Base-by-base conservation (phyloP, 2,797 vertebrate species). In the Diplodus sargus region DNA sequence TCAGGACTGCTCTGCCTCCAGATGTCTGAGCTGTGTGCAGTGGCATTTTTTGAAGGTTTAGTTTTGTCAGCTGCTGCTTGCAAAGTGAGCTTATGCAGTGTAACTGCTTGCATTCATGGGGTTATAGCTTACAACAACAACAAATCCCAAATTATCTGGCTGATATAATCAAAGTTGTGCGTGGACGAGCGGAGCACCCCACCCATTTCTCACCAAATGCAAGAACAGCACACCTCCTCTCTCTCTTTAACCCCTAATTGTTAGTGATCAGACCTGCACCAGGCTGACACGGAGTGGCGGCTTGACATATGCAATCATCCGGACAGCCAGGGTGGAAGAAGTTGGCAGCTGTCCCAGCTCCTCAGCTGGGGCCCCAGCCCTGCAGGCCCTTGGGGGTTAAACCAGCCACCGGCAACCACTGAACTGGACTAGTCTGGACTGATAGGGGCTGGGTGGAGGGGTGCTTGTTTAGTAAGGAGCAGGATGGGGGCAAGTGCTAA, bases 301-400 rank as follows among this genome's bases (percentile, higher is more conserved):
- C 90, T 94, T 95, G 95, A 96, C 95, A 96, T 94, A 95, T 75
- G 93, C 91, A 90, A 92, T 96, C 95, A 95, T 95, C 93, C 93
- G 91, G 91, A 95, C 93, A 89, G 89, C 83, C 85, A 14, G 71
- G 89, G 92, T 93, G 95, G 95, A 95, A 94, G 92, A 89, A 91
- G 89, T 94, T 96, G 95, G 94, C 95, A 96, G 95, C 93, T 95
- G 93, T 94, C 93, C 90, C 56, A 74, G 89, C 91, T 95, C 91
- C 93, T 95, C 94, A 94, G 93, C 92, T 95, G 94, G 91, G 94
- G 92, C 93, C 92, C 81, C 70, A 34, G 64, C 45, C 23, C 76
- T 74, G 76, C 76, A 45, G 89, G 83, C 83, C 94, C 94, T 78
- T 64, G 51, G 91, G 94, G 92, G 87, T 92, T 91, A 89, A 90